Evolutionary conservation across 2,888 invertebrate species (phyloP).

Genomic region (Thyatira batis): DNA sequence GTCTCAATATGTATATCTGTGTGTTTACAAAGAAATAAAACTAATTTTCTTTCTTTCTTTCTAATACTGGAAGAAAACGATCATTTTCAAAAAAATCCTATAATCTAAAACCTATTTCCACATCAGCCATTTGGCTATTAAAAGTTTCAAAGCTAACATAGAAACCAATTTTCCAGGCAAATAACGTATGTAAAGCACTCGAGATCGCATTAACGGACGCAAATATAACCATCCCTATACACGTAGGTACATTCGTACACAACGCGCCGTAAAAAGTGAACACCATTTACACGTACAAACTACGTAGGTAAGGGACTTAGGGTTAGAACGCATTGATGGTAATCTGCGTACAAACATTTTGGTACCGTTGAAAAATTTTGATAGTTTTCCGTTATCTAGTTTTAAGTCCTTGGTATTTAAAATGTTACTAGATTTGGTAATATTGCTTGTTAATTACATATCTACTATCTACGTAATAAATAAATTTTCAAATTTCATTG

Average conservation of each 20-base stretch:
- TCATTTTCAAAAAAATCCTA: background rate
- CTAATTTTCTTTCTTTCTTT: background rate
- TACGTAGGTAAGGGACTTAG: constrained; percentile 25
- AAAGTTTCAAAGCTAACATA: constrained; percentile 29
- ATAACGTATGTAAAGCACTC: constrained; percentile 37
- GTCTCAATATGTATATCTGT: too few relatives aligned
- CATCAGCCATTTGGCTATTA: constrained; percentile 1
- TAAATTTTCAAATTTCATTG: too few relatives aligned
- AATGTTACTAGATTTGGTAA: too few relatives aligned
- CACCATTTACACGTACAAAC: constrained; percentile 32
- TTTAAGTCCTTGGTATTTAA: too few relatives aligned
- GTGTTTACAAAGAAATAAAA: too few relatives aligned
- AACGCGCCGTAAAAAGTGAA: constrained; percentile 35
- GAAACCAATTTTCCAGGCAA: constrained; percentile 45
- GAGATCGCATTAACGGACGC: constrained; percentile 42
- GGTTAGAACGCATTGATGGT: constrained; percentile 10
- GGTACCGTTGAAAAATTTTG: too few relatives aligned
- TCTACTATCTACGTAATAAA: too few relatives aligned
- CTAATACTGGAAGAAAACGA: constrained; percentile 13
- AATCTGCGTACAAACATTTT: background rate
- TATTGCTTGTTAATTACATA: too few relatives aligned
- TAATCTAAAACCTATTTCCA: background rate
- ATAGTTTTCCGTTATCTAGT: too few relatives aligned
- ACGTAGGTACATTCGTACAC: constrained; percentile 15
- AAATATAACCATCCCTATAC: constrained; percentile 23